Base-by-base conservation (phyloP, 2,888 invertebrate species). In the Erannis defoliaria region DNA sequence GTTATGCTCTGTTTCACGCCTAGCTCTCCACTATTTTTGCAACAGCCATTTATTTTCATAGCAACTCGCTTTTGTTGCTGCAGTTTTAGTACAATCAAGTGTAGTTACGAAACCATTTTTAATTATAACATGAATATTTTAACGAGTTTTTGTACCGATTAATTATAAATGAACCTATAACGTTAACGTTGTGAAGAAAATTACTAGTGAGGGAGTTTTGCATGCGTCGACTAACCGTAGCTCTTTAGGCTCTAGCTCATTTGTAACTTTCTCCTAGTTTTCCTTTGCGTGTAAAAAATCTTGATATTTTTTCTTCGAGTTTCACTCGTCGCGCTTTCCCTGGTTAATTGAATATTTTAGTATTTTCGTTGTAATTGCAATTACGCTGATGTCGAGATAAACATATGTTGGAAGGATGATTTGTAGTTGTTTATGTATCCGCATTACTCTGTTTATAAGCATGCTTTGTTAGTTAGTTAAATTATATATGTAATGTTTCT, bases 281-380 rank as follows among this genome's bases (percentile, higher is more conserved):
- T 87, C 84, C 86, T 88, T 86, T 83, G 91, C 90, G 91, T 90
- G 91, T 89, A 87, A 90, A 89, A 91, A 89, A 90, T 90, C 90
- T 90, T 89, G 90, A 90, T 78, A 78, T 84, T 87, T 87, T 87
- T 84, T 85, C 84, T 72, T 74, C 80, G 81, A 86, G 88, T 86
- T 88, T 87, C 87, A 88, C 84, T 82, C 80, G 80, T 77, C 76
- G 79, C 85, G 90, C 90, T 91, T 90, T 91, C 90, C 86, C 87
- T 85, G 76, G 83, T 82, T 89, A 88, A 87, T 85, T 85, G 82
- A 88, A 86, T 88, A 88, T 87, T 86, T 85, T 82, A 85, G 76
- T 77, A 83, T 85, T 81, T 86, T 83, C 76, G 80, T 84, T 75
- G 83, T 88, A 84, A 88, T 86, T 85, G 84, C 83, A 87, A 86